A percentile compares a stretch with the other conserved stretches of the same genome.
Conservation (phyloP, 2,113 vertebrate genomes). For the Orthonyx spaldingii region DNA sequence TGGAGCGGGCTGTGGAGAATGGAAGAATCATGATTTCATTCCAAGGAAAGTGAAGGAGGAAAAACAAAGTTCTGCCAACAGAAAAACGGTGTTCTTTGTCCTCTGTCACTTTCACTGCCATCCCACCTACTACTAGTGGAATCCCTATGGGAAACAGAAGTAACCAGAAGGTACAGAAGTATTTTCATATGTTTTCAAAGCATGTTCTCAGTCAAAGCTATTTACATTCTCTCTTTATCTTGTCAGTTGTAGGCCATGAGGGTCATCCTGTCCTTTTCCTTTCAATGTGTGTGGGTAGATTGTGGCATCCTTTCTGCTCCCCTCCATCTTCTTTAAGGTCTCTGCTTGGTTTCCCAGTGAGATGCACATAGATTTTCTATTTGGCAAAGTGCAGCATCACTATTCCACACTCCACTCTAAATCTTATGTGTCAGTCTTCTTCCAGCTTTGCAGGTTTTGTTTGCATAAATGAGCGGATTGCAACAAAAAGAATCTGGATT, state of each 20-base stretch:
- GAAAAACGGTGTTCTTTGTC: neutral
- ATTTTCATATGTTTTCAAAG: neutral
- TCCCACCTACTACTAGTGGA: neutral
- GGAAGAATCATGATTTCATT: neutral
- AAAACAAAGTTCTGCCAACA: neutral
- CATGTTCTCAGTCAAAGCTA: neutral
- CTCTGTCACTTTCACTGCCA: neutral
- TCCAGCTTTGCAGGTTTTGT: constrained; percentile 15
- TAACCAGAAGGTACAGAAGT: neutral
- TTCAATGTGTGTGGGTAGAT: neutral
- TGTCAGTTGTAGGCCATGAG: neutral
- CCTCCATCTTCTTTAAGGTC: neutral
- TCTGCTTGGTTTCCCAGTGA: neutral
- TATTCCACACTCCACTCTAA: neutral
- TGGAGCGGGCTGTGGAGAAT: neutral
- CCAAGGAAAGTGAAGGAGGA: neutral
- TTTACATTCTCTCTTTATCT: neutral
- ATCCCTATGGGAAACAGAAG: neutral
- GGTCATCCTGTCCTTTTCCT: neutral
- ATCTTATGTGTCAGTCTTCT: neutral
- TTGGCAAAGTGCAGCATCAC: neutral
- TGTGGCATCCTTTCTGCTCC: neutral
- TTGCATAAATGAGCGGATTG: neutral
- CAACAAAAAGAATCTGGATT: neutral
- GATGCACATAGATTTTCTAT: neutral